Evolutionary conservation across 1,140 invertebrate genomes (phyloP), one percentile per base, ranked within the genome.

Genomic region (Sinonovacula constricta): DNA sequence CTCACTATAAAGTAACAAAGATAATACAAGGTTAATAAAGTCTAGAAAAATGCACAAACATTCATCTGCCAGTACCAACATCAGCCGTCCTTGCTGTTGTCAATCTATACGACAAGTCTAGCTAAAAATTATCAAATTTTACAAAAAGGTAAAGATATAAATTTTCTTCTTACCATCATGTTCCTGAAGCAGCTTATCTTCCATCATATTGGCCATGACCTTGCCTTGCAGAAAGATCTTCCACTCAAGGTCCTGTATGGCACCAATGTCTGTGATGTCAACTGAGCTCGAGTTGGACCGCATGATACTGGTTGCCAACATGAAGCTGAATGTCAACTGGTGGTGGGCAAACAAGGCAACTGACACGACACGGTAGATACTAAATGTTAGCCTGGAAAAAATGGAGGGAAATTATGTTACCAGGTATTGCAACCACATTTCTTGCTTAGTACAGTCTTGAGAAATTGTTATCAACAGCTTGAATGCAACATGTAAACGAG

Each of bases 301-400:
- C 88, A 90, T 88, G 18, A 91, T 89, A 72, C 86, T 87, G 30
- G 86, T 87, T 57, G 85, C 85, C 67, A 91, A 57, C 82, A 91
- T 81, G 72, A 90, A 90, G 18, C 89, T 90, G 79, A 91, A 91
- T 18, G 87, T 87, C 22, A 91, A 80, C 83, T 91, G 88, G 74
- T 91, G 90, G 53, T 84, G 79, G 33, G 87, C 84, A 79, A 91
- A 91, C 30, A 91, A 67, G 7, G 88, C 89, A n/a, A 89, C 87
- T 4, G 89, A 89, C 18, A 90, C 89, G 7, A 90, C 88, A 36
- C 85, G 83, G 77, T 89, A 91, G 12, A 91, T 86, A 79, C 80
- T 88, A 79, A 77, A 83, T 4, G 90, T 90, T 67, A 91, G 76
- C 31, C 86, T 85, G 70, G 4, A 79, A 79, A 31, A 12, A 65